Percentiles rank a stretch among this genome's conserved stretches.
Evolutionary conservation across 2,888 invertebrate species (phyloP).

Genomic region (Limenitis camilla): DNA sequence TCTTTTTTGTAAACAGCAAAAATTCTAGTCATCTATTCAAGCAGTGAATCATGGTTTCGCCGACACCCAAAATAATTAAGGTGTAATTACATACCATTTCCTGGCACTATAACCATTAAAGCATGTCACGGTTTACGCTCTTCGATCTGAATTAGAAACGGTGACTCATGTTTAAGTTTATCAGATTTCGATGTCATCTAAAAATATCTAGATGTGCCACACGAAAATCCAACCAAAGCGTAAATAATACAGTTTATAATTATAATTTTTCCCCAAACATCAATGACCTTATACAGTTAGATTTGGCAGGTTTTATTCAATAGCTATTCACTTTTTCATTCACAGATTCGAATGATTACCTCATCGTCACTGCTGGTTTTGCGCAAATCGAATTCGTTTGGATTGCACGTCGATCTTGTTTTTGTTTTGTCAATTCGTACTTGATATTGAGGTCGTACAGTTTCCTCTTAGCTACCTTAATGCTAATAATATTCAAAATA

Average conservation of each 20-base stretch:
- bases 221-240: slow-evolving; percentile 4
- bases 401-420: slow-evolving; percentile 25
- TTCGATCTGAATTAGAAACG: slow-evolving; percentile 40
- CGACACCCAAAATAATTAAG: slow-evolving; percentile 15
- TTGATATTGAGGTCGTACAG: slow-evolving; percentile 22
- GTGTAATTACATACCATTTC: slow-evolving; percentile 21
- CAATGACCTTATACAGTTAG: slow-evolving; percentile 36
- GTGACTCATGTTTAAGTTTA: slow-evolving; percentile 50
- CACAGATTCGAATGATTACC: slow-evolving; percentile 49
- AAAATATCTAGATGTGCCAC: slow-evolving; percentile 1
- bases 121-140: slow-evolving; percentile 34
- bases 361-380: slow-evolving; percentile 52
- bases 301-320: slow-evolving; percentile 34
- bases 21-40: not conserved
- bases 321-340: slow-evolving; percentile 46
- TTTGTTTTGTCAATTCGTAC: slow-evolving; percentile 16
- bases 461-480: slow-evolving; percentile 16
- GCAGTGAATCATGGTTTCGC: not conserved
- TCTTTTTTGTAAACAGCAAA: not conserved
- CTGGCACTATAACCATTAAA: slow-evolving; percentile 22
- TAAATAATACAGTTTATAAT: slow-evolving; percentile 12
- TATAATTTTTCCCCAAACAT: slow-evolving; percentile 7
- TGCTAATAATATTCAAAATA: not conserved
- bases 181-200: slow-evolving; percentile 33
- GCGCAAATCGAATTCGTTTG: slow-evolving; percentile 25